Evolutionary conservation across 2,888 invertebrate genomes (phyloP).

Genomic region (Cantharis lateralis): DNA sequence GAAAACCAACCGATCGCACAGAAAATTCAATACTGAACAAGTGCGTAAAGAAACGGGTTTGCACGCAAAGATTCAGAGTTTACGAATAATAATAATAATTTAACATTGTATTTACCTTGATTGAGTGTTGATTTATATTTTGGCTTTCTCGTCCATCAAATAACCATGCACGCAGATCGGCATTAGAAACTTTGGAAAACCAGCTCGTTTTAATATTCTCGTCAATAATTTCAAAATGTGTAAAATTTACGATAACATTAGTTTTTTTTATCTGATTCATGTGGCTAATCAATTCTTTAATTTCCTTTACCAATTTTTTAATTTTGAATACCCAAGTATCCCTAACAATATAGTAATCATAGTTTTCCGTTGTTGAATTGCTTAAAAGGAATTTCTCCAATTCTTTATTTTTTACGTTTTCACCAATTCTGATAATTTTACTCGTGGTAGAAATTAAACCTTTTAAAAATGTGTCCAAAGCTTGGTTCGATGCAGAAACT

Average conservation of each 20-base stretch:
- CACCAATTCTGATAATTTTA: slow-evolving; percentile 70
- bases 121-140: not conserved
- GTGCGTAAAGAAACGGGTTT: no score
- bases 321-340: not conserved
- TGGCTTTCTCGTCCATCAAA: slow-evolving; percentile 13
- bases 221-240: slow-evolving; percentile 36
- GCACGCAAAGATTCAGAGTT: no score
- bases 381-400: slow-evolving; percentile 61
- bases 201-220: slow-evolving; percentile 50
- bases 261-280: slow-evolving; percentile 47
- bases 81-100: no score
- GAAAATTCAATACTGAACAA: no score
- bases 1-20: no score
- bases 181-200: slow-evolving; percentile 40
- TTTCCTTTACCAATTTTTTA: not conserved
- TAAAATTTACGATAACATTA: slow-evolving; percentile 46
- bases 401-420: slow-evolving; percentile 65
- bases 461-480: slow-evolving; percentile 83
- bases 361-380: slow-evolving; percentile 34
- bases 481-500: slow-evolving; percentile 85
- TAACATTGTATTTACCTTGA: not conserved
- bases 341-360: not conserved
- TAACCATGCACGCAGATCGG: slow-evolving; percentile 40
- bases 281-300: not conserved
- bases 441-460: slow-evolving; percentile 65